Evolutionary conservation across 2,113 vertebrate species (phyloP).

Genomic region (Siphamia tubifer): DNA sequence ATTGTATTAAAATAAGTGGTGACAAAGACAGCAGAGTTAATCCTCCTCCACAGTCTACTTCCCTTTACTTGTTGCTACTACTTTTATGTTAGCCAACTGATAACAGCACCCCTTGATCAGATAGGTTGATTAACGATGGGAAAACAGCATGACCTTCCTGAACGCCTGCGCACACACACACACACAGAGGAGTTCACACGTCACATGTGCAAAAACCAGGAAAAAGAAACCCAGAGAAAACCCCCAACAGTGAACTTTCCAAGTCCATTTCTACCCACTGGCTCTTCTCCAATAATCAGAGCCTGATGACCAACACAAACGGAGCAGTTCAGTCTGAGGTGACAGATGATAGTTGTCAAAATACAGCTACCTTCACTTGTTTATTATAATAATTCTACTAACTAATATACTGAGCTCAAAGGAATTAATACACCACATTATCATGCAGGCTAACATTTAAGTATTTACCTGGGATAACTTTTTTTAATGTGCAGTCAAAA

Average conservation of each 20-base stretch:
- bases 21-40: slow-evolving; percentile 7
- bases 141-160: slow-evolving; percentile 42
- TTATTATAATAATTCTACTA: neutral
- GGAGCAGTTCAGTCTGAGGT: neutral
- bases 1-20: slow-evolving; percentile 49
- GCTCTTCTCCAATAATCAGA: slow-evolving; percentile 1
- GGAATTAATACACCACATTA: neutral
- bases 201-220: slow-evolving; percentile 14
- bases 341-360: neutral
- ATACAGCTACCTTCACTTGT: slow-evolving; percentile 3
- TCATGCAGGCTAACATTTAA: too few species aligned
- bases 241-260: neutral
- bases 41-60: accelerated
- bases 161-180: neutral
- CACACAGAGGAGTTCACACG: neutral
- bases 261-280: neutral
- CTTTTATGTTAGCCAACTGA: slow-evolving; percentile 30
- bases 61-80: neutral
- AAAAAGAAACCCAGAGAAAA: slow-evolving; percentile 30
- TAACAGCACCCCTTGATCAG: slow-evolving; percentile 67
- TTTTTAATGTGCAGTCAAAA: too few species aligned
- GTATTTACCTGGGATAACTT: too few species aligned
- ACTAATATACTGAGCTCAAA: neutral
- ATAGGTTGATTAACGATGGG: slow-evolving; percentile 64
- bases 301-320: neutral